Evolutionary conservation across 53 echinoderm and acorn worm species (phyloP).

Genomic region (Echinarachnius parma): DNA sequence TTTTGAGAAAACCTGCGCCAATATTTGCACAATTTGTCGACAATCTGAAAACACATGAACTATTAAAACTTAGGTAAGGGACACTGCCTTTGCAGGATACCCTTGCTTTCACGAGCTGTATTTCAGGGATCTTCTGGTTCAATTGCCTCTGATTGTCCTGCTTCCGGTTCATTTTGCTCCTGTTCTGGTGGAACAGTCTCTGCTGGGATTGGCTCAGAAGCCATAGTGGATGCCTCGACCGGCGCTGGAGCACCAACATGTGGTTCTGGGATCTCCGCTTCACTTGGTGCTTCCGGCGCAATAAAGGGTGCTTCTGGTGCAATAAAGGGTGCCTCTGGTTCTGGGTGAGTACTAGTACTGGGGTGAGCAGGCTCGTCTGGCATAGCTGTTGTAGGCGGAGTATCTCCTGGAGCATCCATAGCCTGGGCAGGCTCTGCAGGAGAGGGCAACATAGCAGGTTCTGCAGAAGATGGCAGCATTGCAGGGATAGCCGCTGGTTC

Average conservation of each 20-base stretch:
- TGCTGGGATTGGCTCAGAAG: conserved; percentile 9
- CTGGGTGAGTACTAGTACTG: conserved; percentile 14
- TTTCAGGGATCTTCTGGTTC: not conserved
- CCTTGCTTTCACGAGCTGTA: not conserved
- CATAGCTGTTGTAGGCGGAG: conserved; percentile 7
- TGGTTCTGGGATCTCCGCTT: not conserved
- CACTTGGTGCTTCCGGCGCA: not conserved
- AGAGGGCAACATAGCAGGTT: too few species aligned
- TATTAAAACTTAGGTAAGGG: not conserved
- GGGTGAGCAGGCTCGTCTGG: conserved; percentile 7
- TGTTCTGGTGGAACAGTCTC: conserved; percentile 11
- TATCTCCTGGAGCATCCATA: conserved; percentile 17
- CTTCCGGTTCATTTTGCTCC: conserved; percentile 10
- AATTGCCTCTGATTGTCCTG: conserved; percentile 7
- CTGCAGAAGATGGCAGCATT: not conserved
- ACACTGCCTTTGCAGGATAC: not conserved
- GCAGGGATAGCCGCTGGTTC: conserved; percentile 13
- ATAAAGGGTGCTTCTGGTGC: too few species aligned
- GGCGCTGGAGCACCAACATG: not conserved
- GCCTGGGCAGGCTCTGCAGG: not conserved
- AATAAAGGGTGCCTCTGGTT: conserved; percentile 15
- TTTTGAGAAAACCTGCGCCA: too few species aligned
- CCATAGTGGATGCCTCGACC: not conserved
- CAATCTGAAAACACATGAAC: too few species aligned
- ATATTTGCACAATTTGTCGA: too few species aligned